A percentile compares a stretch with the other conserved stretches of the same genome.
Conservation (phyloP, 1,140 invertebrate genomes). For the Conus ventricosus region DNA sequence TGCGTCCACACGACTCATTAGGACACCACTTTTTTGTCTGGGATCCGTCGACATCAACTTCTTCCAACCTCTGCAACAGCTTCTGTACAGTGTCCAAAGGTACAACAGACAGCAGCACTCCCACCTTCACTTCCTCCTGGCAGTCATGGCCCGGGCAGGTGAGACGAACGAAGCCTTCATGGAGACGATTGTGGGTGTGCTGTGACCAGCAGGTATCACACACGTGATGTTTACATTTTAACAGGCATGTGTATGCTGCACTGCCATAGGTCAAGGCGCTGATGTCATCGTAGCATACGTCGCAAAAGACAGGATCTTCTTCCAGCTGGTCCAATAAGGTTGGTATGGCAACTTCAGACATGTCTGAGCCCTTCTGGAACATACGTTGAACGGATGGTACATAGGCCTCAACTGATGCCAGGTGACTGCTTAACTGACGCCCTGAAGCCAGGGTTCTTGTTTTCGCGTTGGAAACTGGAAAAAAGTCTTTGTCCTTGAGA, state of each 20-base stretch:
- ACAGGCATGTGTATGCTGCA: conserved; percentile 12
- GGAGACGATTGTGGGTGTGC: conserved; percentile 25
- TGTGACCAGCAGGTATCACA: conserved; percentile 43
- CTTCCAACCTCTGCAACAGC: conserved; percentile 20
- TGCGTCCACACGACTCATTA: conserved; percentile 33
- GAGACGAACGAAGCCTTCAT: conserved; percentile 24
- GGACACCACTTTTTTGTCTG: conserved; percentile 44
- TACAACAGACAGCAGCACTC: conserved; percentile 29
- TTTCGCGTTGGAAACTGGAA: background rate
- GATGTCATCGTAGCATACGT: conserved; percentile 42
- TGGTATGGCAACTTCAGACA: background rate
- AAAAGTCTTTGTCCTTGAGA: background rate
- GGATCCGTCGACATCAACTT: background rate
- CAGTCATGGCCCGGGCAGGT: conserved; percentile 42
- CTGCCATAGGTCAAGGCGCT: background rate
- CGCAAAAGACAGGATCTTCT: conserved; percentile 34
- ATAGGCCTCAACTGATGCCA: background rate
- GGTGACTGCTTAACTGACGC: conserved; percentile 8
- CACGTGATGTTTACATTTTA: conserved; percentile 35
- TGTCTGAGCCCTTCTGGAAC: conserved; percentile 9
- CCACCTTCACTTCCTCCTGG: conserved; percentile 22
- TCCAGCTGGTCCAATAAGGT: background rate
- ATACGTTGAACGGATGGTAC: conserved; percentile 19
- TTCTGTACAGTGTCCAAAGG: conserved; percentile 26
- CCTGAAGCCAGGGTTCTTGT: background rate